Percentiles rank a stretch among this genome's conserved stretches.
Evolutionary conservation across 2,888 invertebrate species (phyloP).

Genomic region (Lycia hirtaria): DNA sequence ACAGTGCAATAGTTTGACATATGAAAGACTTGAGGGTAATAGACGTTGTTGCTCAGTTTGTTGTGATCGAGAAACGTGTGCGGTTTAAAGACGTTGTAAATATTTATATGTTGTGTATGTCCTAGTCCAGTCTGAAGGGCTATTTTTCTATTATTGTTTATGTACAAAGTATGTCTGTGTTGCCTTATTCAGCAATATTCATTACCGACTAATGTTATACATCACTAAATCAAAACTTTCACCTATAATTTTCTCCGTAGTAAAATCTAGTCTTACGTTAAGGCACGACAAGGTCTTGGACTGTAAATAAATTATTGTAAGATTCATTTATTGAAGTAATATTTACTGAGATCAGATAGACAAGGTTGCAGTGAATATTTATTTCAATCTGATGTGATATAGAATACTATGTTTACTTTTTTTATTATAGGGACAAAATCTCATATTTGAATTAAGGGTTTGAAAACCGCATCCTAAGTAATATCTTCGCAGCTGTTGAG

Average conservation of each 20-base stretch:
- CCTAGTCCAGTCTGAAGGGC: slow-evolving; percentile 50
- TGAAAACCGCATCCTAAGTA: slow-evolving; percentile 55
- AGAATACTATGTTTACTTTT: slow-evolving; percentile 66
- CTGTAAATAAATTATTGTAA: slow-evolving; percentile 77
- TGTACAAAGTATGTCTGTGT: slow-evolving; percentile 57
- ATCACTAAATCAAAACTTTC: slow-evolving; percentile 62
- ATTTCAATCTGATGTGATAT: slow-evolving; percentile 79
- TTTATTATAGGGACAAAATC: slow-evolving; percentile 73
- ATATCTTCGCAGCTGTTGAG: slow-evolving; percentile 54
- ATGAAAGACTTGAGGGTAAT: slow-evolving; percentile 26
- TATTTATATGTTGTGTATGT: slow-evolving; percentile 48
- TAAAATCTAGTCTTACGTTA: slow-evolving; percentile 85
- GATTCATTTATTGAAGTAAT: slow-evolving; percentile 68
- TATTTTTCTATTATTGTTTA: slow-evolving; percentile 48
- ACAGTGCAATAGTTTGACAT: slow-evolving; percentile 32
- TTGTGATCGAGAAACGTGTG: slow-evolving; percentile 48
- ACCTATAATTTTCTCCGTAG: slow-evolving; percentile 74
- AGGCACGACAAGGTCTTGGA: slow-evolving; percentile 76
- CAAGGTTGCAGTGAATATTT: slow-evolving; percentile 68
- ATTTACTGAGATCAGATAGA: slow-evolving; percentile 63
- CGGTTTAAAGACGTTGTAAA: slow-evolving; percentile 62
- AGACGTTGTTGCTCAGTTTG: slow-evolving; percentile 48
- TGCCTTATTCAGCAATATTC: slow-evolving; percentile 57
- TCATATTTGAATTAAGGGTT: slow-evolving; percentile 60
- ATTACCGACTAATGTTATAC: slow-evolving; percentile 48